Conservation (phyloP, 2,888 invertebrate genomes). For the Melanostoma scalare region DNA sequence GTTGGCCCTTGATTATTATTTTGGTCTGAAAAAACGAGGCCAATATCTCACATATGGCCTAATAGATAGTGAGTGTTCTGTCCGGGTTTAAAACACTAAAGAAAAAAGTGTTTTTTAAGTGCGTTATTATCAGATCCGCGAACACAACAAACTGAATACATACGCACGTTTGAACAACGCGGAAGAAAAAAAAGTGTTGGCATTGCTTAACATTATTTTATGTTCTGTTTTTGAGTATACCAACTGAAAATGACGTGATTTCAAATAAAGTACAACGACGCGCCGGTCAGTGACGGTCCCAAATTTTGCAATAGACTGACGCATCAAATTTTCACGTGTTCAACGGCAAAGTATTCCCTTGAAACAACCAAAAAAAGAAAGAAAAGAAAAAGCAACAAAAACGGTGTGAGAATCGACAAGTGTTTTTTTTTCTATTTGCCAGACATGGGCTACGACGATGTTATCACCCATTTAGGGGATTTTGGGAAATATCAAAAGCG, state of each 20-base stretch:
- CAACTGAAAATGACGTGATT: constrained; percentile 58
- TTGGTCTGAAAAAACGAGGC: background rate
- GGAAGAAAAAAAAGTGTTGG: constrained; percentile 36
- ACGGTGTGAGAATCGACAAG: constrained; percentile 28
- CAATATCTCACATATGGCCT: background rate
- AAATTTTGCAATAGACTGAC: constrained; percentile 13
- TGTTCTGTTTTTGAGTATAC: constrained; percentile 34
- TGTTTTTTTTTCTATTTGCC: background rate
- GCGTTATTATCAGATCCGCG: too few species aligned
- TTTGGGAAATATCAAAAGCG: constrained; percentile 88
- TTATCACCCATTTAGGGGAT: constrained; percentile 86
- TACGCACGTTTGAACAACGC: background rate
- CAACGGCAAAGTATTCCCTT: background rate
- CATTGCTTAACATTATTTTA: constrained; percentile 48
- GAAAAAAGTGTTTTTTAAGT: too few species aligned
- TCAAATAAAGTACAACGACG: constrained; percentile 19
- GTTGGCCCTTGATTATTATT: background rate
- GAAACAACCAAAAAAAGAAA: background rate
- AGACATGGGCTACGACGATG: constrained; percentile 88
- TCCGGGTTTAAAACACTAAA: too few species aligned
- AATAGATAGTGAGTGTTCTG: too few species aligned
- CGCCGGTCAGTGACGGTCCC: constrained; percentile 16
- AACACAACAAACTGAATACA: constrained; percentile 7
- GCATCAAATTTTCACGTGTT: background rate
- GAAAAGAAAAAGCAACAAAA: background rate